Base-by-base conservation (phyloP, 23 tunicate genomes). In the Oikopleura albicans region DNA sequence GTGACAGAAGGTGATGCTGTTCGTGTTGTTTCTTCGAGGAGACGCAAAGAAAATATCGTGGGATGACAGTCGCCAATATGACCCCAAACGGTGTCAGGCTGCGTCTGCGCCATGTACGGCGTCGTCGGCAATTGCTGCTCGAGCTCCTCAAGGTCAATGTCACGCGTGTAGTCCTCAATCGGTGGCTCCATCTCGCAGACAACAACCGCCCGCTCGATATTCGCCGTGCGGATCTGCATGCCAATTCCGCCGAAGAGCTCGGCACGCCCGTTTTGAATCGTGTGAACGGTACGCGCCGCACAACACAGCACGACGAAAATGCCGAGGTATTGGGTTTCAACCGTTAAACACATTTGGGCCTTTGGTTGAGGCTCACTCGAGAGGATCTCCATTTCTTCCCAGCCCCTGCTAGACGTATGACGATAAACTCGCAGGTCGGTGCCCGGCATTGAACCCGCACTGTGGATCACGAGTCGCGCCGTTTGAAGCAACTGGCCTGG, bases 181-280 rank as follows among this genome's bases (percentile, higher is more conserved):
- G 79, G 59, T 4, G 79, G 79, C 35, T 71, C 79, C 36, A 71
- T 71, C 37, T 71, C 79, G 37, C 79, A 71, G 35, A 71, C 79
- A 37, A 71, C 37, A 49, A 8, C 63, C 22, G 22, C 63, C 63
- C 63, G n/a, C n/a, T n/a, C n/a, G n/a, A n/a, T n/a, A n/a, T n/a
- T n/a, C n/a, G n/a, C n/a, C n/a, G n/a, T n/a, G n/a, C n/a, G n/a
- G n/a, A n/a, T n/a, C n/a, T 12, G 37, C 27, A 71, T 29, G 37
- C 34, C 27, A 29, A 71, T 71, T 31, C 79, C 79, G 31, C 34
- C 4, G 4, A 31, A 71, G 37, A 71, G 79, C 79, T 71, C 79
- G 37, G 4, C 31, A 4, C 4, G 33, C 79, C 35, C 31, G 4
- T 71, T 29, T 29, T 4, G 27, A 16, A 49, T 22, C 16, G 16